phyloP scores from a whole-genome alignment of 2,113 vertebrate genomes.

The Rhynchomys soricoides region DNA sequence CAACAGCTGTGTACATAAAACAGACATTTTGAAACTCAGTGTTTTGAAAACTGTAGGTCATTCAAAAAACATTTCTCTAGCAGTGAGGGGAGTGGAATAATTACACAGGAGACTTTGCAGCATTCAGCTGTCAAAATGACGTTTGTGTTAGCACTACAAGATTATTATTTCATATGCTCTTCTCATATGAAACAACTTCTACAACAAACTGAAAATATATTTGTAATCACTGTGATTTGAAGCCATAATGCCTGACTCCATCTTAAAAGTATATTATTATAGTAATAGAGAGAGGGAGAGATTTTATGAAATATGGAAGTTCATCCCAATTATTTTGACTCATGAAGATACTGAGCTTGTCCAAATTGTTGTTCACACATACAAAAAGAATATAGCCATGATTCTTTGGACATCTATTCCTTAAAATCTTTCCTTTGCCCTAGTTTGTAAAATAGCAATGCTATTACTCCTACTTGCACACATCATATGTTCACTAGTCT shows the following conservation, averaged over 20 bases:
- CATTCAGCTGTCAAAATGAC: constrained; percentile 51
- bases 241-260: constrained; percentile 23
- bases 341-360: neutral
- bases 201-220: constrained; percentile 22
- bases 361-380: constrained; percentile 37
- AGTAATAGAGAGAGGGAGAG: neutral
- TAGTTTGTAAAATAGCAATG: constrained; percentile 11
- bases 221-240: constrained; percentile 25
- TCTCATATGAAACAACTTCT: constrained; percentile 41
- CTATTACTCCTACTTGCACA: constrained; percentile 51
- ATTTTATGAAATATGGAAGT: neutral
- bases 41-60: constrained; percentile 58
- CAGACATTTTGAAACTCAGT: constrained; percentile 64
- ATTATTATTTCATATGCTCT: constrained; percentile 35
- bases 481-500: constrained; percentile 32
- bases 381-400: constrained; percentile 43
- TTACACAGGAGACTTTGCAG: constrained; percentile 5
- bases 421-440: constrained; percentile 42
- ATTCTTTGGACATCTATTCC: constrained; percentile 57
- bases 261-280: constrained; percentile 55
- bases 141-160: neutral
- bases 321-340: constrained; percentile 44
- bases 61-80: constrained; percentile 39
- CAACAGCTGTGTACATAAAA: constrained; percentile 50
- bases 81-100: neutral